These are phyloP conservation scores for Zoanthus gigantus DNA, from an alignment of 92 coral and sea anemone species.

Conservation along the genomic window DNA sequence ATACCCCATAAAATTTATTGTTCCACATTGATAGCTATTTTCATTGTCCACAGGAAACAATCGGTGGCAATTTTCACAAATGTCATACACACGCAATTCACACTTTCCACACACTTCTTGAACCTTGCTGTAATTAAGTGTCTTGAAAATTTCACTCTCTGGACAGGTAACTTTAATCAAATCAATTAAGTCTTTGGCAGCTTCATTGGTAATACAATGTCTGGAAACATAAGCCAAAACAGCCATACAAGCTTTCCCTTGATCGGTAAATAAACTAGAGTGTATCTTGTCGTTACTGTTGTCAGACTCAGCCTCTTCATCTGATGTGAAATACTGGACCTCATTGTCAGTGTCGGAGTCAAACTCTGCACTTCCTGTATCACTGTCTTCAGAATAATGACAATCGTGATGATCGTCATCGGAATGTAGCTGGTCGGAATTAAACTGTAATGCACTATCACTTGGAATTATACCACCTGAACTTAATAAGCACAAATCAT, in stretches of 20 bases:
- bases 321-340: slow-evolving; percentile 18
- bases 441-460: not conserved
- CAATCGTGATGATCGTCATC: not conserved
- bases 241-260: too few species aligned
- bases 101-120: slow-evolving; percentile 67
- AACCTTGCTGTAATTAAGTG: slow-evolving; percentile 51
- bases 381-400: slow-evolving; percentile 8
- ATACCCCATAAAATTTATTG: not conserved
- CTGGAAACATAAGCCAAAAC: too few species aligned
- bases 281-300: too few species aligned
- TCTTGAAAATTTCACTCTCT: too few species aligned
- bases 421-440: not conserved
- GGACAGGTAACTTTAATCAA: too few species aligned
- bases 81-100: slow-evolving; percentile 50
- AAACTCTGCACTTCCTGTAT: not conserved
- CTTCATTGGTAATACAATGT: too few species aligned
- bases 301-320: slow-evolving; percentile 5
- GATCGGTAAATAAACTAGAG: too few species aligned
- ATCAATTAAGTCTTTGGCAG: too few species aligned
- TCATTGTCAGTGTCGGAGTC: slow-evolving; percentile 2
- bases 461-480: too few species aligned
- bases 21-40: slow-evolving; percentile 27
- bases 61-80: slow-evolving; percentile 56
- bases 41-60: slow-evolving; percentile 47
- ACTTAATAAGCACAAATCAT: not conserved